Conservation (phyloP, 2,113 vertebrate species). For the Coturnix japonica region DNA sequence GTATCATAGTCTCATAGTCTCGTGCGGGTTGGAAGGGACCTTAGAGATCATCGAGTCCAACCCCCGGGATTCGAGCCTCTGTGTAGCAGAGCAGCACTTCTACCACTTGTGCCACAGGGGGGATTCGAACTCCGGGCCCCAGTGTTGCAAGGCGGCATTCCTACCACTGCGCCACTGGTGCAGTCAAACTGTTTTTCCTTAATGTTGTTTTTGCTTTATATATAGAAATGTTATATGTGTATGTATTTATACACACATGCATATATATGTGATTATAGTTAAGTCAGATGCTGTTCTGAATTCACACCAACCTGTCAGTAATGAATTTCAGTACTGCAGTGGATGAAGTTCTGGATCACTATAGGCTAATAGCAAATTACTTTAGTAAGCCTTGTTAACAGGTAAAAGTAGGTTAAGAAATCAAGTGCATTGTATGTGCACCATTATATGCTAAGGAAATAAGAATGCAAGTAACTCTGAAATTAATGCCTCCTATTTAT, state of each 20-base stretch:
- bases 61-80: no score
- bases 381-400: neutral
- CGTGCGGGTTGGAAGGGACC: no score
- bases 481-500: no score
- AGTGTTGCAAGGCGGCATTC: no score
- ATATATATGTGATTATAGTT: neutral
- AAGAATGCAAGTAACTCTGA: neutral
- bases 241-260: neutral
- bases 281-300: neutral
- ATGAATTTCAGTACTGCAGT: neutral
- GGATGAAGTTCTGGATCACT: neutral
- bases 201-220: neutral
- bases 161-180: no score
- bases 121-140: no score
- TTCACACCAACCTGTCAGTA: neutral
- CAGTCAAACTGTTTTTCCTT: neutral
- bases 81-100: no score
- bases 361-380: neutral
- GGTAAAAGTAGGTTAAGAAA: neutral
- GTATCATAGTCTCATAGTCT: no score
- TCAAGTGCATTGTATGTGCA: neutral
- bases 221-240: neutral
- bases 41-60: no score
- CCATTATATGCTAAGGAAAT: neutral
- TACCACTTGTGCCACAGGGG: no score